Percentiles rank a stretch among this genome's conserved stretches.
Evolutionary conservation across 2,797 vertebrate species (phyloP).

Genomic region (Rhabdophis nuchalis): DNA sequence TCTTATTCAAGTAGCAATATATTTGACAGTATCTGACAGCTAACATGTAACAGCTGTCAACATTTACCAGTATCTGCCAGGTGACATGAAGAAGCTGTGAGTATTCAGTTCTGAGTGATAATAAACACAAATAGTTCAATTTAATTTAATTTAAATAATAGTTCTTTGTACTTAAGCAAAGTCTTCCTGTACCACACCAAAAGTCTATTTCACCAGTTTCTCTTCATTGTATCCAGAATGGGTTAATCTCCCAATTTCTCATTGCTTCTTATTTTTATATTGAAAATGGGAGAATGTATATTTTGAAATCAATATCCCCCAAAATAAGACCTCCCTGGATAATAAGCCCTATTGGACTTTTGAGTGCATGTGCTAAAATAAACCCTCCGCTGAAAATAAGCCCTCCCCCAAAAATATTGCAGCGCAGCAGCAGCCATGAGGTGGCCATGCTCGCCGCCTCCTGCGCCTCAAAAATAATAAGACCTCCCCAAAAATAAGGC

Average conservation of each 20-base stretch:
- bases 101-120: background rate
- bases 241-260: background rate
- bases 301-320: background rate
- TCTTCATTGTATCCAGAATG: background rate
- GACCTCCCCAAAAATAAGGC: no score
- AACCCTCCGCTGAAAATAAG: no score
- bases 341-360: no score
- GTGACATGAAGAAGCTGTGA: background rate
- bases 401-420: no score
- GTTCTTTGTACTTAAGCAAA: background rate
- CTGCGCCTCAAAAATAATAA: no score
- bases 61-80: background rate
- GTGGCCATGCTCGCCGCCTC: no score
- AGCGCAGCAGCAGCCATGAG: no score
- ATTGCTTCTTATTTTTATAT: background rate
- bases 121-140: background rate
- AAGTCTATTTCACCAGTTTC: background rate
- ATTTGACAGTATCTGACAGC: background rate
- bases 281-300: background rate
- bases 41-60: conserved; percentile 2
- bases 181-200: background rate
- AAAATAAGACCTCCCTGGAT: no score
- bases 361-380: no score
- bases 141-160: background rate
- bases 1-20: background rate